Percentiles rank a stretch among this genome's conserved stretches.
phyloP scores from a whole-genome alignment of 2,888 invertebrate species.

The Netelia melanura region DNA sequence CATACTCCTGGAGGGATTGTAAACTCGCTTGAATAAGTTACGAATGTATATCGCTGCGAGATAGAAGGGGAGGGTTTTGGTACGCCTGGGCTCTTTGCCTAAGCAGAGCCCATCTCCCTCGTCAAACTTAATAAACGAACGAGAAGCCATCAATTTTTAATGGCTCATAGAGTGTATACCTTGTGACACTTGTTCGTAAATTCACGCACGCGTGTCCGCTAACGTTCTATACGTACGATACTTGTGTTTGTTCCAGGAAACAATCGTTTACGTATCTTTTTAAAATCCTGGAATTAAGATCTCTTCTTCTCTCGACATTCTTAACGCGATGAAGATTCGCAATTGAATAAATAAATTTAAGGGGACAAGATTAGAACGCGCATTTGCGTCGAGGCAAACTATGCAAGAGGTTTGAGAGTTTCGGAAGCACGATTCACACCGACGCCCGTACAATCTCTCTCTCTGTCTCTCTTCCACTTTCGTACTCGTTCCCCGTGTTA shows the following conservation, averaged over 20 bases:
- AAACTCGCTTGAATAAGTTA: constrained; percentile 84
- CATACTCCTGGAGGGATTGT: constrained; percentile 80
- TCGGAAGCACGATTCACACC: constrained; percentile 48
- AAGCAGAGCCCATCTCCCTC: constrained; percentile 80
- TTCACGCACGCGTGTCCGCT: constrained; percentile 1
- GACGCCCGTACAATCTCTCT: constrained; percentile 40
- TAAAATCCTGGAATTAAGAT: too few relatives aligned
- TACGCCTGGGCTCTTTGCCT: constrained; percentile 80
- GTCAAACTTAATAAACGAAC: constrained; percentile 84
- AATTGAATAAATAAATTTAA: constrained; percentile 19
- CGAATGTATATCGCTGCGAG: constrained; percentile 80
- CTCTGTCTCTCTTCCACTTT: constrained; percentile 60
- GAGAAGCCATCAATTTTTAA: constrained; percentile 82
- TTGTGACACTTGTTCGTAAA: constrained; percentile 55
- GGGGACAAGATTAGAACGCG: constrained; percentile 18
- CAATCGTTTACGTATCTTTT: too few relatives aligned
- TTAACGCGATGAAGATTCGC: background rate
- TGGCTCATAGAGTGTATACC: constrained; percentile 66
- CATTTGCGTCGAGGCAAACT: constrained; percentile 24
- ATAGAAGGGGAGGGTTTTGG: constrained; percentile 34
- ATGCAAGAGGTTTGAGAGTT: constrained; percentile 46
- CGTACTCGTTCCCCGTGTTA: constrained; percentile 50
- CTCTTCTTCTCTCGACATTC: background rate
- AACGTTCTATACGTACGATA: too few relatives aligned
- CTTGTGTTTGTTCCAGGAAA: too few relatives aligned